phyloP scores from a whole-genome alignment of 2,797 vertebrate genomes.

The Diplodus puntazzo region DNA sequence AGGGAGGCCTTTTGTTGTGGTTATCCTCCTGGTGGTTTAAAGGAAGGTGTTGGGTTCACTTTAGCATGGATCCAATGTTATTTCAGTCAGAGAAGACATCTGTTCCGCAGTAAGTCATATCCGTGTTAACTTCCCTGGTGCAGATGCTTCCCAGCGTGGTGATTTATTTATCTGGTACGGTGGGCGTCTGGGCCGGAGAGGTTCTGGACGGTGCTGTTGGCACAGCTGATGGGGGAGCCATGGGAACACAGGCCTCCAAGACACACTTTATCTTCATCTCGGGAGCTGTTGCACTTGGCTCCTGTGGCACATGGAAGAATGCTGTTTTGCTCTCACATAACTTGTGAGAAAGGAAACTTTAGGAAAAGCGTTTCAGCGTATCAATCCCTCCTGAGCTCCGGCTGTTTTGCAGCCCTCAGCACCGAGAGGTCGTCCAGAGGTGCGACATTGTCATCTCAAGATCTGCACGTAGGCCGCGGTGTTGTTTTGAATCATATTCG shows the following conservation, averaged over 20 bases:
- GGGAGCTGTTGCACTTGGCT: slow-evolving; percentile 52
- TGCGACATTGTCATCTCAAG: background rate
- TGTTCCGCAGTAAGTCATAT: slow-evolving; percentile 65
- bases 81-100: slow-evolving; percentile 71
- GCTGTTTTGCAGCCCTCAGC: slow-evolving; percentile 6
- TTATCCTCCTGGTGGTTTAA: slow-evolving; percentile 70
- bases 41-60: slow-evolving; percentile 71
- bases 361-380: slow-evolving; percentile 14
- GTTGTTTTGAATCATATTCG: slow-evolving; percentile 7
- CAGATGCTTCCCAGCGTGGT: slow-evolving; percentile 60
- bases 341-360: background rate
- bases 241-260: slow-evolving; percentile 34
- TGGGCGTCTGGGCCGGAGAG: slow-evolving; percentile 40
- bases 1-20: slow-evolving; percentile 73
- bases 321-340: slow-evolving; percentile 27
- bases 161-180: slow-evolving; percentile 62
- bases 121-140: slow-evolving; percentile 70
- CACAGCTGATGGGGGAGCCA: slow-evolving; percentile 57
- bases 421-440: slow-evolving; percentile 33
- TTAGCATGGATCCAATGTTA: slow-evolving; percentile 56
- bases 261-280: slow-evolving; percentile 51
- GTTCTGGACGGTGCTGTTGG: slow-evolving; percentile 51
- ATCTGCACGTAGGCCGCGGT: slow-evolving; percentile 3
- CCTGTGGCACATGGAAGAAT: slow-evolving; percentile 10
- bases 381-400: slow-evolving; percentile 19